These are phyloP conservation scores for Caenorhabditis panamensis DNA, from an alignment of 2,888 invertebrate species.

Conservation along the genomic window DNA sequence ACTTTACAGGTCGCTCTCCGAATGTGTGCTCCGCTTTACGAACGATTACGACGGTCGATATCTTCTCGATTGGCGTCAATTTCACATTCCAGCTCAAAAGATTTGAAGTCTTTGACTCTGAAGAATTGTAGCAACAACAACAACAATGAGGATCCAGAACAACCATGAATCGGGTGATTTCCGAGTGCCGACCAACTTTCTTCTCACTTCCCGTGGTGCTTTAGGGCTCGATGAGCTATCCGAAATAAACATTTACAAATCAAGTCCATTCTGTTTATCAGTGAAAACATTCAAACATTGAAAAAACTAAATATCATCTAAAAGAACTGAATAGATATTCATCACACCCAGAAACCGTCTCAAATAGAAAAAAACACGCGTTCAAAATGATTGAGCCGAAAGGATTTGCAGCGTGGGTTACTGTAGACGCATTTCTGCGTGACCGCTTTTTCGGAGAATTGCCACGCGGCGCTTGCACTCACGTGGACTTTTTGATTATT, in stretches of 20 bases:
- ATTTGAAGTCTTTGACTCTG: constrained; percentile 63
- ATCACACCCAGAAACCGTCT: too few relatives aligned
- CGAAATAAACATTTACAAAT: background rate
- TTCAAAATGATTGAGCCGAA: too few relatives aligned
- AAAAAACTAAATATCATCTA: too few relatives aligned
- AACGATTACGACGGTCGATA: constrained; percentile 72
- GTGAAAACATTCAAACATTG: too few relatives aligned
- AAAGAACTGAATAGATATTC: too few relatives aligned
- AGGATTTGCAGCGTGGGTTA: too few relatives aligned
- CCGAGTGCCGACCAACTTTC: constrained; percentile 19
- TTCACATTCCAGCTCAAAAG: constrained; percentile 74
- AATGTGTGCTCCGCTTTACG: constrained; percentile 81
- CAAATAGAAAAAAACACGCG: too few relatives aligned
- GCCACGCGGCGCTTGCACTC: too few relatives aligned
- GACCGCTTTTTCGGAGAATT: too few relatives aligned
- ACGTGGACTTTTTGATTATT: too few relatives aligned
- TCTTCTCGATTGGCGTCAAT: constrained; percentile 71
- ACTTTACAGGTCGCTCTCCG: constrained; percentile 85
- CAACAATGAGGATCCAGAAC: constrained; percentile 44
- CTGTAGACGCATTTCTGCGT: too few relatives aligned
- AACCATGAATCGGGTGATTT: constrained; percentile 22
- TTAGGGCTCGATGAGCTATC: background rate
- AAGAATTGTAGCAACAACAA: constrained; percentile 36
- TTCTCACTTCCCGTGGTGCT: constrained; percentile 15
- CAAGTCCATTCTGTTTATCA: too few relatives aligned